Evolutionary conservation across 2,797 vertebrate species (phyloP).

Genomic region (Rhinophrynus dorsalis): DNA sequence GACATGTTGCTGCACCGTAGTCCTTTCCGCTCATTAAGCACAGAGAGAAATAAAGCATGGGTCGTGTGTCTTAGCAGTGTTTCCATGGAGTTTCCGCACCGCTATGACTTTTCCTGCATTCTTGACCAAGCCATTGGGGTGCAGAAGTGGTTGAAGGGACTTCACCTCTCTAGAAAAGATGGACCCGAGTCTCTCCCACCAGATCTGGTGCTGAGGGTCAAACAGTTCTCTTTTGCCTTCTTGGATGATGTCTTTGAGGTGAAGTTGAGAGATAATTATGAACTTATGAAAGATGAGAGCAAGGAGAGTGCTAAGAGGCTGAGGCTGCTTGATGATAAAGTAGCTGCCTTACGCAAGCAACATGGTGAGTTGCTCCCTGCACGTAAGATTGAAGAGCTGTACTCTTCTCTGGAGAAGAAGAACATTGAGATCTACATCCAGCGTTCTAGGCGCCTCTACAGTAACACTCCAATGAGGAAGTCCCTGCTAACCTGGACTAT

Average conservation of each 20-base stretch:
- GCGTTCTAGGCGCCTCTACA: conserved; percentile 90
- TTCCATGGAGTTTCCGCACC: conserved; percentile 89
- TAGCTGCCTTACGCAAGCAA: conserved; percentile 91
- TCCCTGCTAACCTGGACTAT: conserved; percentile 93
- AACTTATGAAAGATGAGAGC: conserved; percentile 97
- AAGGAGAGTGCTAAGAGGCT: conserved; percentile 94
- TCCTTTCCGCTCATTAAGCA: conserved; percentile 75
- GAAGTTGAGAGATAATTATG: conserved; percentile 95
- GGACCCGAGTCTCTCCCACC: conserved; percentile 71
- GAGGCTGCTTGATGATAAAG: conserved; percentile 90
- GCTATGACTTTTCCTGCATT: conserved; percentile 92
- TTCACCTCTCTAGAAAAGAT: conserved; percentile 66
- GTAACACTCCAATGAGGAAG: conserved; percentile 94
- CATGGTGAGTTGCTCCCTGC: conserved; percentile 94
- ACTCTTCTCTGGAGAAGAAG: conserved; percentile 92
- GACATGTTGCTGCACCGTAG: conserved; percentile 83
- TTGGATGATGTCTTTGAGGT: conserved; percentile 94
- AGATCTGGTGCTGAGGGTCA: conserved; percentile 83
- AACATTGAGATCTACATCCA: conserved; percentile 99
- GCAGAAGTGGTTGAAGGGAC: conserved; percentile 93
- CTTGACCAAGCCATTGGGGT: conserved; percentile 86
- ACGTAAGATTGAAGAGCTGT: conserved; percentile 96
- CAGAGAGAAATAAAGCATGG: conserved; percentile 82
- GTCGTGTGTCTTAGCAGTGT: conserved; percentile 79
- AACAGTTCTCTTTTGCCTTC: conserved; percentile 92